Conservation (phyloP, 2,888 invertebrate species). For the Drosophila percnosoma region DNA sequence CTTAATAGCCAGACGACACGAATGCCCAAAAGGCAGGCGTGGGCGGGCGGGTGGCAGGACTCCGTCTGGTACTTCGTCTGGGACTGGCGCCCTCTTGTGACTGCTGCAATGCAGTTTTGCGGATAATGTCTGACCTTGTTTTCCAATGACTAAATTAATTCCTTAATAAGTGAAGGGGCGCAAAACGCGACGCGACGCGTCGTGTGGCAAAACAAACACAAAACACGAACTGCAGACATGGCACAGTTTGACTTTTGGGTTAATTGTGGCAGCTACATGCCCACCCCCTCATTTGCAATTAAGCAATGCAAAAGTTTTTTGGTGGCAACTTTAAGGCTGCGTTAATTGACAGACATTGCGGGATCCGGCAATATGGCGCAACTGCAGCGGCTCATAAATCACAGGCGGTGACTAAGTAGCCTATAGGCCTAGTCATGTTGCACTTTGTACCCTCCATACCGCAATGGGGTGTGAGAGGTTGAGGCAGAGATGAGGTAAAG, state of each 20-base stretch:
- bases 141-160: conserved; percentile 80
- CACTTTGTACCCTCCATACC: conserved; percentile 43
- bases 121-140: conserved; percentile 85
- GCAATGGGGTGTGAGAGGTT: background rate
- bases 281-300: conserved; percentile 55
- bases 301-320: conserved; percentile 67
- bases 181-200: conserved; percentile 2
- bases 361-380: conserved; percentile 48
- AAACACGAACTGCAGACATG: conserved; percentile 74
- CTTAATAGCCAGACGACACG: conserved; percentile 74
- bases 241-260: conserved; percentile 65
- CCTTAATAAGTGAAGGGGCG: conserved; percentile 74
- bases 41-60: conserved; percentile 26
- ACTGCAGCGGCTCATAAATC: conserved; percentile 69
- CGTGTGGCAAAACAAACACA: conserved; percentile 56
- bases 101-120: conserved; percentile 85
- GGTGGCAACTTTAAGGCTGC: conserved; percentile 64
- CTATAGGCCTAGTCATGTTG: conserved; percentile 61
- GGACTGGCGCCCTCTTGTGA: conserved; percentile 37
- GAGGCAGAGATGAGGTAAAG: background rate
- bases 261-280: conserved; percentile 54
- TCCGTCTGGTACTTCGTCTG: conserved; percentile 8
- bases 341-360: conserved; percentile 77
- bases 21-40: conserved; percentile 45
- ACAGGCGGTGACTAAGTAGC: conserved; percentile 70